Conservation (phyloP, 2,113 vertebrate genomes). For the Nannospalax galili region DNA sequence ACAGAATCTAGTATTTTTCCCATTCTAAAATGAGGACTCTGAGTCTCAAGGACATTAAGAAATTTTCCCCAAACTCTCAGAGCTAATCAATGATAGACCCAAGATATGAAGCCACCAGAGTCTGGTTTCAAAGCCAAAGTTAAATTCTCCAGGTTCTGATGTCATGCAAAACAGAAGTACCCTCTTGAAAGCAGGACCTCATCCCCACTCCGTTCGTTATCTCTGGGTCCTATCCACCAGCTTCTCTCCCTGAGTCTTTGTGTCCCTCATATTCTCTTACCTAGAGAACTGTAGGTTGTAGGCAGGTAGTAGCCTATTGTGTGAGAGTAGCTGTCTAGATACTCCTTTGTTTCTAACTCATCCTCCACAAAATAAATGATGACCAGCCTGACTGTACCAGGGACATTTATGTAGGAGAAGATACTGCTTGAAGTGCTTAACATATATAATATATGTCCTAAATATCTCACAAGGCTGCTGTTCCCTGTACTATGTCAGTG, state of each 20-base stretch:
- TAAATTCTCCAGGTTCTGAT: neutral
- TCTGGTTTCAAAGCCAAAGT: neutral
- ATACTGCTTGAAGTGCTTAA: neutral
- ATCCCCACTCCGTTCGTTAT: neutral
- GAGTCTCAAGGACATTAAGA: neutral
- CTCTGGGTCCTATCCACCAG: neutral
- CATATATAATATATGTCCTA: neutral
- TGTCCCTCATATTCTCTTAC: neutral
- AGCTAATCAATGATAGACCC: neutral
- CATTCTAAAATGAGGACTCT: neutral
- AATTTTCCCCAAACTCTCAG: conserved; percentile 14
- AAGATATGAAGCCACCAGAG: neutral
- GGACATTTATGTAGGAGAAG: neutral
- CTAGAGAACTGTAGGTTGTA: neutral
- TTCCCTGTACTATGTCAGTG: neutral
- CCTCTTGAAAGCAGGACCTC: too few species aligned
- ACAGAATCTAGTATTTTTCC: neutral
- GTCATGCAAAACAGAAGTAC: neutral
- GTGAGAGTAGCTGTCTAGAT: neutral
- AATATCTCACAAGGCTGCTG: neutral
- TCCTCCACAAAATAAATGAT: conserved; percentile 16
- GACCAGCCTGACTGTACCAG: neutral
- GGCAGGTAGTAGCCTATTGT: neutral
- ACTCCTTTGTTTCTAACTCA: neutral
- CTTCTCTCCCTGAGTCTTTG: neutral